These are phyloP conservation scores for Mola mola DNA, from an alignment of 2,113 vertebrate species.

Conservation along the genomic window DNA sequence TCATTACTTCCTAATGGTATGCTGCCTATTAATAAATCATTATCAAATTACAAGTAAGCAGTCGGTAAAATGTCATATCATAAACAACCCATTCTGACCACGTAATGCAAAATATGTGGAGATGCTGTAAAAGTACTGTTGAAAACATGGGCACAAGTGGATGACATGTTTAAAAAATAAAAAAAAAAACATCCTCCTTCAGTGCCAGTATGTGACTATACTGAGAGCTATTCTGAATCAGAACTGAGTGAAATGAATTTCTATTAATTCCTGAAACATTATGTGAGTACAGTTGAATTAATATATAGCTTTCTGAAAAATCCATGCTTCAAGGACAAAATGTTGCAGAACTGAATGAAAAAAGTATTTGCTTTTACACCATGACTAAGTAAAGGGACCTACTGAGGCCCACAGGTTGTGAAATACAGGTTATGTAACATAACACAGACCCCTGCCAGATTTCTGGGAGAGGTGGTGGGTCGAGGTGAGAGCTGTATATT, in stretches of 20 bases:
- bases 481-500: constrained; percentile 57
- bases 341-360: constrained; percentile 32
- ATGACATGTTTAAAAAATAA: too few species aligned
- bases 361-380: constrained; percentile 39
- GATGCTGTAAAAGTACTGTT: too few species aligned
- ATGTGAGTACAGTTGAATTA: constrained; percentile 7
- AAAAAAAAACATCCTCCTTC: constrained; percentile 9
- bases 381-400: constrained; percentile 65
- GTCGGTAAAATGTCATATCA: too few species aligned
- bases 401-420: constrained; percentile 57
- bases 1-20: constrained; percentile 28
- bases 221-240: constrained; percentile 15
- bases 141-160: too few species aligned
- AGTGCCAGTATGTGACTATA: constrained; percentile 15
- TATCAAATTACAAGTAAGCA: constrained; percentile 8
- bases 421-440: constrained; percentile 71
- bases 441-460: constrained; percentile 60
- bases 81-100: too few species aligned
- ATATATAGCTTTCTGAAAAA: constrained; percentile 27
- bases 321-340: constrained; percentile 17
- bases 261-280: constrained; percentile 3
- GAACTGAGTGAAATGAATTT: constrained; percentile 17
- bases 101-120: too few species aligned
- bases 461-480: constrained; percentile 56
- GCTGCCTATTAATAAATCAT: constrained; percentile 17